Percentiles rank a stretch among this genome's conserved stretches.
phyloP scores from a whole-genome alignment of 2,113 vertebrate genomes.

The Steatornis caripensis region DNA sequence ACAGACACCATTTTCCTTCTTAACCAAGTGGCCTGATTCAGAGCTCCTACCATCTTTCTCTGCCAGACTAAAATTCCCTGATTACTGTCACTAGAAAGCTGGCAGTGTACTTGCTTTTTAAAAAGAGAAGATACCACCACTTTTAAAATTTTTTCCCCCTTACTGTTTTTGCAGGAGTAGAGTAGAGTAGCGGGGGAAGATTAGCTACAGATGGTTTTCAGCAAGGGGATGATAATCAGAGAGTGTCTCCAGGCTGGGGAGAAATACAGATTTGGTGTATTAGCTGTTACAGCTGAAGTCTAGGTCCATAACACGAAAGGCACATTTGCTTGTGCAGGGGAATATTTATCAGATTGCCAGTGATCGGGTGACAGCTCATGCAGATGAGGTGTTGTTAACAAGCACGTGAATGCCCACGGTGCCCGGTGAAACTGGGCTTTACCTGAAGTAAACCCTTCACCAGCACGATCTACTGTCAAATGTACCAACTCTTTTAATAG shows the following conservation, averaged over 20 bases:
- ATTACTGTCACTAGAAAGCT: background rate
- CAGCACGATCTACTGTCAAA: background rate
- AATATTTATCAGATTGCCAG: background rate
- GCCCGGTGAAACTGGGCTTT: background rate
- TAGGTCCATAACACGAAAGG: background rate
- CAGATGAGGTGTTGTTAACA: background rate
- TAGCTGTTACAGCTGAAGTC: background rate
- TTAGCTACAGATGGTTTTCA: background rate
- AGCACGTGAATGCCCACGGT: background rate
- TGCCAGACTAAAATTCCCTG: background rate
- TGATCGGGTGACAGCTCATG: background rate
- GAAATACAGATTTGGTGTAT: background rate
- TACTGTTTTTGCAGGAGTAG: background rate
- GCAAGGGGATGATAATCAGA: background rate
- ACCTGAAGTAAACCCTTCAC: background rate
- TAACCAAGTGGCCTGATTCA: background rate
- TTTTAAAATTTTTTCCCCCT: background rate
- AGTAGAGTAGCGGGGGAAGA: background rate
- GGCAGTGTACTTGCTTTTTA: background rate
- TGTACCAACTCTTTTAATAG: background rate
- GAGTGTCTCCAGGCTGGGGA: background rate
- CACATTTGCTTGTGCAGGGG: background rate
- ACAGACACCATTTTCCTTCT: background rate
- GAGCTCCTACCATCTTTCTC: background rate
- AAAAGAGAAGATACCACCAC: background rate